Evolutionary conservation across 2,888 invertebrate species (phyloP), one percentile per base, ranked within the genome.

Genomic region (Saturnia japonica): DNA sequence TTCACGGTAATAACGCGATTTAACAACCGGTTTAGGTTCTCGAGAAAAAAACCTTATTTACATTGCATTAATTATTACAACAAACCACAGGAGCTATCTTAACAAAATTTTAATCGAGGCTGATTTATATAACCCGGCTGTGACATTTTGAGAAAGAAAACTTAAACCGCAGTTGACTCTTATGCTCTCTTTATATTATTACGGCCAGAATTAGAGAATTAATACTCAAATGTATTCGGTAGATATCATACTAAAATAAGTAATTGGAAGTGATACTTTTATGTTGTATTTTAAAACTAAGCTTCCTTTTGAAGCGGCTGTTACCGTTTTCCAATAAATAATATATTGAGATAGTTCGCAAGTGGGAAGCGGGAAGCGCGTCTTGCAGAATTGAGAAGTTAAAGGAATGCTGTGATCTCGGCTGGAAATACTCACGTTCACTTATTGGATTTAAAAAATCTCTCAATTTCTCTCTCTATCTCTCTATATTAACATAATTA

Each of bases 301-400:
- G 43, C 64, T 71, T 67, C 43, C 62, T 67, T 74, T 71, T 73
- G 74, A 75, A 79, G 74, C 75, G 77, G 71, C 71, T 68, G 74
- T 73, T 72, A 76, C 74, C 73, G 76, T 80, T 79, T 79, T 75
- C 75, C 80, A 78, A 81, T 87, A 87, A 86, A 84, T 87, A 83
- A 85, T 84, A 84, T 84, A 88, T 84, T 77, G 71, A 76, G 81
- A 86, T 86, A 86, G 85, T 85, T 85, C 73, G 77, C 80, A 76
- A 78, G 79, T 72, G 74, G 77, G 78, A 80, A 80, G 45, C n/a
- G 74, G 77, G 78, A 80, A 34, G 75, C 79, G 73, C 74, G 76
- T 74, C 76, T 78, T 79, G 78, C 77, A 72, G 84, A 85, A 86
- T 88, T 82, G 85, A 85, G 85, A 87, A 88, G 87, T 89, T 88